These are phyloP conservation scores for Patella ulyssiponensis DNA, from an alignment of 2,888 invertebrate genomes.

Conservation along the genomic window DNA sequence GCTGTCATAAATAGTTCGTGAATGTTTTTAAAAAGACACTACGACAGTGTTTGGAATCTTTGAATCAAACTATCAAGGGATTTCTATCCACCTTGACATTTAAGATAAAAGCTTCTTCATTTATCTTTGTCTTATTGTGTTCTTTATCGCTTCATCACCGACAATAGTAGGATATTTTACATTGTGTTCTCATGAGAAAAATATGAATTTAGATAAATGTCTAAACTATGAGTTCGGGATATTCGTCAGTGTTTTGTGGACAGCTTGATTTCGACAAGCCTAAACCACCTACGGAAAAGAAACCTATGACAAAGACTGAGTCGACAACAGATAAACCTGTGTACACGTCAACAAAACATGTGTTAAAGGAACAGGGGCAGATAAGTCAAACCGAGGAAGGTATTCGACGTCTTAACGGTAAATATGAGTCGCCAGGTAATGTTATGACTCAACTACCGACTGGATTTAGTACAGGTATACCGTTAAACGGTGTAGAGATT, in stretches of 20 bases:
- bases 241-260: conserved; percentile 9
- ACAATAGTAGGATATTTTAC: too few species aligned
- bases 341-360: neutral
- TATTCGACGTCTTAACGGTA: conserved; percentile 58
- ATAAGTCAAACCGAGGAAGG: conserved; percentile 44
- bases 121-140: too few species aligned
- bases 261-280: neutral
- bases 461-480: conserved; percentile 17
- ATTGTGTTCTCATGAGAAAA: conserved; percentile 5
- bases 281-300: neutral
- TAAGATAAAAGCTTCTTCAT: too few species aligned
- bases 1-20: too few species aligned
- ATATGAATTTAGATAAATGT: neutral
- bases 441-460: conserved; percentile 33
- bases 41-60: too few species aligned
- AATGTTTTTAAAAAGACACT: too few species aligned
- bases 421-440: conserved; percentile 66
- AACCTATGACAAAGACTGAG: neutral
- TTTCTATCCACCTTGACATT: too few species aligned
- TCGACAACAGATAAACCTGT: neutral
- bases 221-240: neutral
- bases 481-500: neutral
- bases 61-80: too few species aligned
- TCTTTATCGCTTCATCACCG: too few species aligned
- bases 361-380: neutral